These are phyloP conservation scores for Mastomys natalensis DNA, from an alignment of 2,113 vertebrate genomes.

Conservation along the genomic window DNA sequence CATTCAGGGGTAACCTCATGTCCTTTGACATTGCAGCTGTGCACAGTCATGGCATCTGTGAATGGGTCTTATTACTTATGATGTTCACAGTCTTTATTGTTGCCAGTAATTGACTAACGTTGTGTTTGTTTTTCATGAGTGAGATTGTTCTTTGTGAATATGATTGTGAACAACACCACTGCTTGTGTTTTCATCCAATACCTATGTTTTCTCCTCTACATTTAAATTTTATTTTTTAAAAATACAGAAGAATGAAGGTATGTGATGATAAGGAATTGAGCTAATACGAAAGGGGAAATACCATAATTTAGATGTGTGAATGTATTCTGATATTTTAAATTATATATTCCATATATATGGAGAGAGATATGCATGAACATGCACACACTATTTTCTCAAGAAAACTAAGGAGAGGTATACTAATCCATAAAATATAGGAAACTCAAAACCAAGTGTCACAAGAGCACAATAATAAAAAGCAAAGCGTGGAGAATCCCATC, in stretches of 20 bases:
- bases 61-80: not conserved
- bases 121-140: not conserved
- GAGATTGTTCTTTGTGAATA: not conserved
- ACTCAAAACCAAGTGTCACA: not conserved
- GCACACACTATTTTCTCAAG: not conserved
- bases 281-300: not conserved
- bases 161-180: not conserved
- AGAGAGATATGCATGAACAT: not conserved
- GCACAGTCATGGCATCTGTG: not conserved
- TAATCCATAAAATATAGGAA: not conserved
- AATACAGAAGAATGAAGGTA: not conserved
- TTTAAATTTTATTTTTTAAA: not conserved
- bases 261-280: not conserved
- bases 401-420: not conserved
- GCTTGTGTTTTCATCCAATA: accelerated
- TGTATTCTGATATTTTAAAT: too few relatives aligned
- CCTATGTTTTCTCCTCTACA: not conserved
- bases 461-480: not conserved
- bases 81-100: not conserved
- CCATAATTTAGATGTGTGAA: not conserved
- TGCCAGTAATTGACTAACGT: not conserved
- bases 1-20: not conserved
- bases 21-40: not conserved
- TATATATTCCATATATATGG: not conserved
- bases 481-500: not conserved